These are phyloP conservation scores for Glyptemys insculpta DNA, from an alignment of 2,797 vertebrate genomes.

Conservation along the genomic window DNA sequence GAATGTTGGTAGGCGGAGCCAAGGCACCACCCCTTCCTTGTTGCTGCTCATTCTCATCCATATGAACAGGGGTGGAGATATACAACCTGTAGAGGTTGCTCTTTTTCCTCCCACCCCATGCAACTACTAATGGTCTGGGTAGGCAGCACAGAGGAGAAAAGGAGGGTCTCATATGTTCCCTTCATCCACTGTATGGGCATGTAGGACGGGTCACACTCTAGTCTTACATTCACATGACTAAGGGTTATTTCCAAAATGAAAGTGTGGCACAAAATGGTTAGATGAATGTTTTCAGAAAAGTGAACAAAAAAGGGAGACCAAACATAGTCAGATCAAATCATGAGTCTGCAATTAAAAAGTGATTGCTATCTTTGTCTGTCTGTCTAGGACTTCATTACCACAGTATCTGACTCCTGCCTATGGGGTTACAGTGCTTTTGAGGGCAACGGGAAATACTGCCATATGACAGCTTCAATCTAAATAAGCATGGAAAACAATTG, in stretches of 20 bases:
- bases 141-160: background rate
- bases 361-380: background rate
- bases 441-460: background rate
- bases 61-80: background rate
- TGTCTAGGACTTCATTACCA: background rate
- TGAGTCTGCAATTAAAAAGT: background rate
- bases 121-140: background rate
- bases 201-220: background rate
- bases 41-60: rapidly evolving
- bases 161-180: background rate
- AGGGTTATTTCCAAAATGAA: background rate
- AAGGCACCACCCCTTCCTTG: background rate
- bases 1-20: background rate
- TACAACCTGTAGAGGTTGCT: background rate
- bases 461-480: constrained; percentile 37
- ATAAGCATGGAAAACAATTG: constrained; percentile 58
- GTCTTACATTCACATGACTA: background rate
- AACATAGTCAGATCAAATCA: background rate
- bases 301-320: background rate
- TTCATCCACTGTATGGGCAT: background rate
- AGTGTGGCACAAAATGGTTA: rapidly evolving
- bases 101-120: background rate
- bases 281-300: background rate
- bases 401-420: background rate
- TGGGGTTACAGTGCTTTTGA: background rate